These are phyloP conservation scores for Mergus octosetaceus DNA, from an alignment of 2,797 vertebrate genomes.

Conservation along the genomic window DNA sequence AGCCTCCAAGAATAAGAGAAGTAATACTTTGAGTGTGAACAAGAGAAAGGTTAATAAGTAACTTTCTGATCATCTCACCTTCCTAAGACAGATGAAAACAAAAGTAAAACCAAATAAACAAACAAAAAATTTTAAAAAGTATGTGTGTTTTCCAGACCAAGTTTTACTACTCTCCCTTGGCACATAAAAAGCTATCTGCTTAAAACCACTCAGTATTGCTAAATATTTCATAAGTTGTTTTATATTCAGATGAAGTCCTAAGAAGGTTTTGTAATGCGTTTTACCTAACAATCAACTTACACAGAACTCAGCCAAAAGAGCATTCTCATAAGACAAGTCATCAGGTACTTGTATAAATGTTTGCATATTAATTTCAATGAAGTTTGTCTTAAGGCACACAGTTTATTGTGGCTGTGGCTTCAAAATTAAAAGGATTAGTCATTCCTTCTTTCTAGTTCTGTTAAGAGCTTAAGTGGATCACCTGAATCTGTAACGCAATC, in stretches of 20 bases:
- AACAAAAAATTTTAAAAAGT: no score
- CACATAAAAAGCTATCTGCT: constrained; percentile 57
- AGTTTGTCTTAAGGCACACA: neutral
- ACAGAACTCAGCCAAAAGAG: constrained; percentile 17
- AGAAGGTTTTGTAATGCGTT: constrained; percentile 47
- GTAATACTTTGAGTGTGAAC: constrained; percentile 73
- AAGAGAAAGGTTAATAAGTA: neutral
- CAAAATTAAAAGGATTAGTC: neutral
- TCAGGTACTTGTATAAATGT: neutral
- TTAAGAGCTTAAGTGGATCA: neutral
- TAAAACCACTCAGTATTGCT: constrained; percentile 64
- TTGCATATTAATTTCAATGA: neutral
- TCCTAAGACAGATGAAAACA: neutral
- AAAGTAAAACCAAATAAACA: neutral
- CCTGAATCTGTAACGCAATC: neutral
- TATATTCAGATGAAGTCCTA: constrained; percentile 33
- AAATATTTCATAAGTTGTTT: constrained; percentile 63
- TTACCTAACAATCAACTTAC: constrained; percentile 55
- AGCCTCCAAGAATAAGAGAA: constrained; percentile 54
- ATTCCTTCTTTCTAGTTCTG: neutral
- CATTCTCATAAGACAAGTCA: neutral
- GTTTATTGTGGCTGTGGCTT: neutral
- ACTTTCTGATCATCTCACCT: neutral
- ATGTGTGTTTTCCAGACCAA: neutral
- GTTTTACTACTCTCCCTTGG: constrained; percentile 31